A percentile compares a stretch with the other conserved stretches of the same genome.
These are phyloP conservation scores for Apolygus lucorum DNA, from an alignment of 1,140 invertebrate genomes.

Conservation along the genomic window DNA sequence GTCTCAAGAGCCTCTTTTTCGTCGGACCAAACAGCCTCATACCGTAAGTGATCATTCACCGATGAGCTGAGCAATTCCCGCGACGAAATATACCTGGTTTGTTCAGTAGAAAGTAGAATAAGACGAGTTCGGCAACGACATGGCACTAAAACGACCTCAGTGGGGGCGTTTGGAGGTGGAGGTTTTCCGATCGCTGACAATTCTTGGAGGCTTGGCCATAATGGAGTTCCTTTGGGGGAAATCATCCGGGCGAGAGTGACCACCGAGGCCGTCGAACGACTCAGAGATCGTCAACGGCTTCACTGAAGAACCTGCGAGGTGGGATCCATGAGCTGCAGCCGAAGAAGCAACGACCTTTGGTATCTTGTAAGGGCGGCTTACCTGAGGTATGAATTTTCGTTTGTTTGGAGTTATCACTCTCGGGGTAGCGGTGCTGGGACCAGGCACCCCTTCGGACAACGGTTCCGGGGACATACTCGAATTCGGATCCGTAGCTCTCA, in stretches of 20 bases:
- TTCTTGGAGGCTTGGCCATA: not conserved
- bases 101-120: no score
- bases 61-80: no score
- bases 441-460: not conserved
- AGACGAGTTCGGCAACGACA: no score
- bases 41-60: no score
- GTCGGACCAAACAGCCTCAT: no score
- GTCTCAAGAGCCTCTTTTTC: no score
- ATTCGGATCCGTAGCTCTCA: not conserved
- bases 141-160: no score
- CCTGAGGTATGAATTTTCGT: not conserved
- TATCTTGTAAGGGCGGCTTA: not conserved
- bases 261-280: not conserved
- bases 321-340: not conserved
- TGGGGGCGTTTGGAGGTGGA: no score
- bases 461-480: not conserved
- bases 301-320: no score
- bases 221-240: not conserved
- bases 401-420: not conserved
- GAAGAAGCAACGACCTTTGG: not conserved
- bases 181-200: not conserved
- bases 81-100: no score
- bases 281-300: not conserved
- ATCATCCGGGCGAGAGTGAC: not conserved
- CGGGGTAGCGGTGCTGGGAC: not conserved